Evolutionary conservation across 1,140 invertebrate genomes (phyloP).

Genomic region (Eupeodes corollae): DNA sequence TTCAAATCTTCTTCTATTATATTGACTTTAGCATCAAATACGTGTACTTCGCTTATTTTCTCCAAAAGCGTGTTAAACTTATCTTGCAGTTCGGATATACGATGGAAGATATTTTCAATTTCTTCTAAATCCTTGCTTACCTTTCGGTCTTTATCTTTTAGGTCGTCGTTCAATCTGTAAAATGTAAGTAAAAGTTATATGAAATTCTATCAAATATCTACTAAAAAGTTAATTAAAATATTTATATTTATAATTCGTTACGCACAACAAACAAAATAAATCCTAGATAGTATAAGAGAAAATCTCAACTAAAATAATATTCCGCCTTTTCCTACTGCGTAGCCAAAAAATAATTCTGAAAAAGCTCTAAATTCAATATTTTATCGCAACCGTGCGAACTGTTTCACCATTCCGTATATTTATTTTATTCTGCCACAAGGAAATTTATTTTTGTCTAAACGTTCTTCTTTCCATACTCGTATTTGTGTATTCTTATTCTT

Average conservation of each 20-base stretch:
- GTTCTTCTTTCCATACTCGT: too few relatives aligned
- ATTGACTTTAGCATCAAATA: slow-evolving; percentile 56
- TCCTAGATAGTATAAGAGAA: too few relatives aligned
- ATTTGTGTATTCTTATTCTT: too few relatives aligned
- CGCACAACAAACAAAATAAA: too few relatives aligned
- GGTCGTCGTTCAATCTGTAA: slow-evolving; percentile 40
- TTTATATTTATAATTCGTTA: not conserved
- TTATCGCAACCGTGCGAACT: too few relatives aligned
- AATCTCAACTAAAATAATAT: too few relatives aligned
- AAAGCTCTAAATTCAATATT: too few relatives aligned
- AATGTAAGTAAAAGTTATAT: slow-evolving; percentile 7
- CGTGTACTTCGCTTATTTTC: slow-evolving; percentile 55
- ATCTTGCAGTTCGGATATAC: slow-evolving; percentile 51
- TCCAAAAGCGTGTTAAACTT: slow-evolving; percentile 49
- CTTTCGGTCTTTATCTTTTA: slow-evolving; percentile 47
- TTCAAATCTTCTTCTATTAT: slow-evolving; percentile 43
- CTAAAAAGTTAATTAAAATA: not conserved
- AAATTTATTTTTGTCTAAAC: too few relatives aligned
- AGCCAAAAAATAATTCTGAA: too few relatives aligned
- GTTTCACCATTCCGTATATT: too few relatives aligned
- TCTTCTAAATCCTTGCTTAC: slow-evolving; percentile 47
- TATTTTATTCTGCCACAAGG: too few relatives aligned
- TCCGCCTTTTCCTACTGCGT: too few relatives aligned
- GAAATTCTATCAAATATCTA: slow-evolving; percentile 2
- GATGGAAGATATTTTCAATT: slow-evolving; percentile 46